Percentiles rank a stretch among this genome's conserved stretches.
Evolutionary conservation across 1,140 invertebrate species (phyloP).

Genomic region (Luehdorfia chinensis): DNA sequence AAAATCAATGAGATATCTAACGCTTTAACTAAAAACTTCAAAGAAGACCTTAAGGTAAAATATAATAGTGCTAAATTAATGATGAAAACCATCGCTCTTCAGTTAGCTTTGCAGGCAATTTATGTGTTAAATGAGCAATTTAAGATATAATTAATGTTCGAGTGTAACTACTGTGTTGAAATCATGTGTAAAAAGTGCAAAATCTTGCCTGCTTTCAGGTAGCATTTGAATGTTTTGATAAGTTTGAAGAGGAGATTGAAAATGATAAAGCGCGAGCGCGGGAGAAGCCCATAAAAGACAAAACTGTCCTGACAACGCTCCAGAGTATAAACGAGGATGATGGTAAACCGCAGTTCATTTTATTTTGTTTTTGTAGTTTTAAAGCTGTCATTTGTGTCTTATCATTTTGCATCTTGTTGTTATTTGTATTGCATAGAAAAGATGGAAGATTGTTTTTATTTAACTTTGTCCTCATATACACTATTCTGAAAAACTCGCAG

Average conservation of each 20-base stretch:
- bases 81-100: constrained; percentile 5
- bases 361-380: too few relatives aligned
- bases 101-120: not conserved
- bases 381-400: too few relatives aligned
- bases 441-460: too few relatives aligned
- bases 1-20: constrained; percentile 57
- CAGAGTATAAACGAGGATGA: constrained; percentile 61
- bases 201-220: constrained; percentile 41
- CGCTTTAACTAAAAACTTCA: constrained; percentile 40
- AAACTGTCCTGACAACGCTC: constrained; percentile 41
- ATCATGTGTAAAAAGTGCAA: constrained; percentile 10
- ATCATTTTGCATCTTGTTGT: too few relatives aligned
- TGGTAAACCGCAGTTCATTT: constrained; percentile 29
- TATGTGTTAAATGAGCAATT: too few relatives aligned
- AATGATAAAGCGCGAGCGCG: constrained; percentile 37
- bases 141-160: constrained; percentile 16
- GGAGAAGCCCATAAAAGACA: constrained; percentile 49
- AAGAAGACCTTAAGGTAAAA: constrained; percentile 59
- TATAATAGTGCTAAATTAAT: constrained; percentile 1
- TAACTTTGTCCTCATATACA: too few relatives aligned
- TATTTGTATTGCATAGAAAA: too few relatives aligned
- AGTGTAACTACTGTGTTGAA: constrained; percentile 18
- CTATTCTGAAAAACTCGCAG: too few relatives aligned
- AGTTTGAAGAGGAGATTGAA: constrained; percentile 55
- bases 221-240: constrained; percentile 45